phyloP scores from a whole-genome alignment of 2,888 invertebrate species.

The Meta bourneti region DNA sequence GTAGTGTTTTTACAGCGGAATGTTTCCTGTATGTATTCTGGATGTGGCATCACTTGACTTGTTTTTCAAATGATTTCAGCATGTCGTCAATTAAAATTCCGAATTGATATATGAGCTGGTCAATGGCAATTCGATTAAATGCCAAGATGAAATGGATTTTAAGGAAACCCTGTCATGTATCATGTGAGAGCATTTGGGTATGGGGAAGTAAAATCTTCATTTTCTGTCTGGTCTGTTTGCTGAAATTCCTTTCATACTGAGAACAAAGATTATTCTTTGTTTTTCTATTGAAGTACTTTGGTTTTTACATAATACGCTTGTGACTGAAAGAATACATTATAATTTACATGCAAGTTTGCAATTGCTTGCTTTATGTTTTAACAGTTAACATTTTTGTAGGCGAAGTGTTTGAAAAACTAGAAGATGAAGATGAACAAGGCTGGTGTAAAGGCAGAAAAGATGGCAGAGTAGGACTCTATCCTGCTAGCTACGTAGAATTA shows the following conservation, averaged over 20 bases:
- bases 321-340: constrained; percentile 51
- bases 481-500: constrained; percentile 96
- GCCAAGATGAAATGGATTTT: too few relatives aligned
- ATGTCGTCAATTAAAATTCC: too few relatives aligned
- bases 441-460: constrained; percentile 99
- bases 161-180: too few relatives aligned
- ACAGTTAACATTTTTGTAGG: constrained; percentile 84
- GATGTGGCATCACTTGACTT: too few relatives aligned
- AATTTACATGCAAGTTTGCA: too few relatives aligned
- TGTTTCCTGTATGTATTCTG: too few relatives aligned
- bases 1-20: too few relatives aligned
- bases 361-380: neutral
- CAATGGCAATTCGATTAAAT: too few relatives aligned
- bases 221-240: neutral
- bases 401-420: constrained; percentile 96
- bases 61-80: too few relatives aligned
- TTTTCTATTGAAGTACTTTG: neutral
- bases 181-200: too few relatives aligned
- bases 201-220: neutral
- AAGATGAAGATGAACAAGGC: constrained; percentile 99
- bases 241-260: neutral
- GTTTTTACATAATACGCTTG: neutral
- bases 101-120: too few relatives aligned
- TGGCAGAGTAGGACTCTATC: constrained; percentile 96
- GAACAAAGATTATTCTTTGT: neutral